Base-by-base conservation (phyloP, 2,888 invertebrate genomes). In the Diplolepis rosae region DNA sequence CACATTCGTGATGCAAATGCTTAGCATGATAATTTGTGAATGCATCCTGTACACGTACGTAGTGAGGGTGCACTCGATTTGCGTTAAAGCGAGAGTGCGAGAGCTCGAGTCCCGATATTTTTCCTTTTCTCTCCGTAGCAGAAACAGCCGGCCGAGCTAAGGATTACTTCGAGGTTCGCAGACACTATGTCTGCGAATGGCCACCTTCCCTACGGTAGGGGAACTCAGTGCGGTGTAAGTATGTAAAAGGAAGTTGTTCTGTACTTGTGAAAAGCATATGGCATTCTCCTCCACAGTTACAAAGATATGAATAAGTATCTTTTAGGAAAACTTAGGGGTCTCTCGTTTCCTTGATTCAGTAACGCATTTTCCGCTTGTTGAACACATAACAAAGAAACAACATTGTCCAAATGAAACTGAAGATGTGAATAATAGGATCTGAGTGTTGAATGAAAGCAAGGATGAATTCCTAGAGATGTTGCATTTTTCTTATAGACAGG, bases 181-280 rank as follows among this genome's bases (percentile, higher is more conserved):
- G 61, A 61, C 61, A 61, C 61, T 61, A 39, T 61, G 39, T 61
- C 61, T 61, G 39, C 61, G 39, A 42, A 61, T 39, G 61, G 39
- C 22, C 39, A 39, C 56, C 56, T 56, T 56, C 9, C 9, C 45
- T 18, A 18, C 9, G 5, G 35, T 39, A 56, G 35, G 30, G 22
- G 1, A 56, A 56, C 24, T 13, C 32, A 9, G n/a, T 39, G 24
- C 15, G 27, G n/a, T 24, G 9, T 39, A 30, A 27, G 3, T 52
- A 35, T 39, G 35, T 61, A 27, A 13, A n/a, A 13, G 56, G 35
- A 32, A 35, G 22, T 15, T 7, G 11, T 39, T 39, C 6, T 61
- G n/a, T 4, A 24, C n/a, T 39, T 39, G n/a, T 35, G 27, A 61
- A 9, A 48, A 48, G 11, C 42, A 6, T 42, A 22, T 48, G 22